Evolutionary conservation across 1,140 invertebrate species (phyloP).

Genomic region (Micrasema minimum): DNA sequence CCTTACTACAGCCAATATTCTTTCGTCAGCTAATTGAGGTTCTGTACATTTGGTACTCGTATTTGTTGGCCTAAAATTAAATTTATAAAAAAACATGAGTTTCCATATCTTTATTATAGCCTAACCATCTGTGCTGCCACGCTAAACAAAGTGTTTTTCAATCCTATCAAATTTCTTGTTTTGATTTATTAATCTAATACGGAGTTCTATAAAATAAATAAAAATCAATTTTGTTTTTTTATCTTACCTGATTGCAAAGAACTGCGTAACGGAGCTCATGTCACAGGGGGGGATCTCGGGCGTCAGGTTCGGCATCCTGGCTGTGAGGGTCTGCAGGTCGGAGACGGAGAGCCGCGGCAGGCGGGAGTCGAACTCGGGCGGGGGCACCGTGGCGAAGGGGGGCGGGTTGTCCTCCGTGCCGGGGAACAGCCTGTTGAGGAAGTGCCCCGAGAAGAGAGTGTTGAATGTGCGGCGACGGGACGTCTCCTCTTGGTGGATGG

Average conservation of each 20-base stretch:
- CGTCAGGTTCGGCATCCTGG: conserved; percentile 58
- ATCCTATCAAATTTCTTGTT: too few relatives aligned
- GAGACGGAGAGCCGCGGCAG: conserved; percentile 74
- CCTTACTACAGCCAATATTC: conserved; percentile 36
- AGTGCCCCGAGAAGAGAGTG: conserved; percentile 83
- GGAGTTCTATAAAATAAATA: too few relatives aligned
- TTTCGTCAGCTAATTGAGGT: conserved; percentile 32
- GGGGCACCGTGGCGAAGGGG: conserved; percentile 83
- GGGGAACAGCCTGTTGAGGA: conserved; percentile 85
- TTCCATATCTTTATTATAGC: too few relatives aligned
- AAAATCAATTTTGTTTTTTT: too few relatives aligned
- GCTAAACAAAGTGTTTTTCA: too few relatives aligned
- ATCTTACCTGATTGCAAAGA: conserved; percentile 71
- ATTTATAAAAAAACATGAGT: too few relatives aligned
- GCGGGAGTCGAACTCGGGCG: conserved; percentile 77
- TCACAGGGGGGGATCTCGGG: conserved; percentile 69
- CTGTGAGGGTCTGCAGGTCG: conserved; percentile 59
- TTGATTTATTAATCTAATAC: too few relatives aligned
- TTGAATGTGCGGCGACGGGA: conserved; percentile 78
- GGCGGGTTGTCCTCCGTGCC: conserved; percentile 89
- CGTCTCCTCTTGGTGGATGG: conserved; percentile 83
- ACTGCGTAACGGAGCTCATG: conserved; percentile 75
- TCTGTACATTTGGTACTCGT: conserved; percentile 24
- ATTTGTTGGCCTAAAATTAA: conserved; percentile 39
- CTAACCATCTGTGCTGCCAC: too few relatives aligned